Percentiles rank a stretch among this genome's conserved stretches.
phyloP scores from a whole-genome alignment of 2,888 invertebrate species.

The Agrochola litura region DNA sequence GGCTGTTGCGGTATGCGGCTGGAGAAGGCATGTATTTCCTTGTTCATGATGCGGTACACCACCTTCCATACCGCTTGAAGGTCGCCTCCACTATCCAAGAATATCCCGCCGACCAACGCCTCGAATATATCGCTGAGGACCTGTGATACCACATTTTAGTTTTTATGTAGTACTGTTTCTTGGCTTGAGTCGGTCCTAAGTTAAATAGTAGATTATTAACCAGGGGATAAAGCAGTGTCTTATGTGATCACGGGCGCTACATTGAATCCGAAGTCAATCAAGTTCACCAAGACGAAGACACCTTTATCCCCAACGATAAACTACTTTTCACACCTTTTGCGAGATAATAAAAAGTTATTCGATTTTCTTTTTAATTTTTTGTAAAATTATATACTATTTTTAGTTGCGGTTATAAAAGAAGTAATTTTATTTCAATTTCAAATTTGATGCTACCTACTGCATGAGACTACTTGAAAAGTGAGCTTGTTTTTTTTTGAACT shows the following conservation, averaged over 20 bases:
- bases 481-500: too few relatives aligned
- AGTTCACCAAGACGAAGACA: neutral
- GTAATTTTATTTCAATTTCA: too few relatives aligned
- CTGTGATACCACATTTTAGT: slow-evolving; percentile 81
- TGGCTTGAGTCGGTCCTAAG: neutral
- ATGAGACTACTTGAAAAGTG: too few relatives aligned
- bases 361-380: too few relatives aligned
- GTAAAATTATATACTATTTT: too few relatives aligned
- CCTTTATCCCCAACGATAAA: neutral
- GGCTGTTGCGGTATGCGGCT: slow-evolving; percentile 96
- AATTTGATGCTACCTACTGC: too few relatives aligned
- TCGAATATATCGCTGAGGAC: slow-evolving; percentile 98
- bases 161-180: neutral
- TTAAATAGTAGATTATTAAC: neutral
- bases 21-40: slow-evolving; percentile 96
- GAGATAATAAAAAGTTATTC: too few relatives aligned
- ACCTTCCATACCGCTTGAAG: slow-evolving; percentile 95
- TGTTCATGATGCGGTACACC: slow-evolving; percentile 95
- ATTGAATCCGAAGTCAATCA: neutral
- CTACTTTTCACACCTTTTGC: neutral
- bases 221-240: neutral
- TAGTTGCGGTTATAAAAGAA: too few relatives aligned
- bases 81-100: slow-evolving; percentile 94
- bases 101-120: slow-evolving; percentile 97
- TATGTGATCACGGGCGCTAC: neutral